A percentile compares a stretch with the other conserved stretches of the same genome.
phyloP scores from a whole-genome alignment of 2,797 vertebrate species.

The Parauchenoglanis ngamensis region DNA sequence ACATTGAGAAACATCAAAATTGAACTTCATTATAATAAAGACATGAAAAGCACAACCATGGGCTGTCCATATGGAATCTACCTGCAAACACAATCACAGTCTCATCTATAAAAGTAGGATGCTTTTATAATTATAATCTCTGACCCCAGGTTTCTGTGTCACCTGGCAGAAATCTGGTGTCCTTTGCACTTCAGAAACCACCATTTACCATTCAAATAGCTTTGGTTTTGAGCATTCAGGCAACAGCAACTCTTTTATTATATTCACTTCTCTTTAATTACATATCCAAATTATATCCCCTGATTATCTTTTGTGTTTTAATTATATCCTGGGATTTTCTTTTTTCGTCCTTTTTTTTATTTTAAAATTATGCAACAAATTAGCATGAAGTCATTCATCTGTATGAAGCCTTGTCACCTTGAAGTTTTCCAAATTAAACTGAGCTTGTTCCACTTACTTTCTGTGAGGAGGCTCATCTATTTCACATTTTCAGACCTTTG shows the following conservation, averaged over 20 bases:
- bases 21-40: background rate
- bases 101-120: too few relatives aligned
- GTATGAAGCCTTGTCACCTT: slow-evolving; percentile 39
- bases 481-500: slow-evolving; percentile 38
- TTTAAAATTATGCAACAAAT: slow-evolving; percentile 12
- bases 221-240: slow-evolving; percentile 1
- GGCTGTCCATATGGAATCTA: background rate
- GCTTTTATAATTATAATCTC: background rate
- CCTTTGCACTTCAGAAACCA: slow-evolving; percentile 3
- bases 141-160: background rate
- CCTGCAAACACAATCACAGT: background rate
- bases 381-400: slow-evolving; percentile 30
- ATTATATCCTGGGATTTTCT: slow-evolving; percentile 16
- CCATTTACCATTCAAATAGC: background rate
- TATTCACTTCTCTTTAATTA: background rate
- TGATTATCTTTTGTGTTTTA: slow-evolving; percentile 19
- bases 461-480: slow-evolving; percentile 9
- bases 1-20: background rate
- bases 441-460: slow-evolving; percentile 24
- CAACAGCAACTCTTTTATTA: background rate
- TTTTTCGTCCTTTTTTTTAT: background rate
- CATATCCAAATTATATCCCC: background rate
- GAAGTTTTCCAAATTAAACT: slow-evolving; percentile 42
- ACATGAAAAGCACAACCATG: background rate
- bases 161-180: background rate